phyloP scores from a whole-genome alignment of 2,797 vertebrate genomes.

The Limosa lapponica region DNA sequence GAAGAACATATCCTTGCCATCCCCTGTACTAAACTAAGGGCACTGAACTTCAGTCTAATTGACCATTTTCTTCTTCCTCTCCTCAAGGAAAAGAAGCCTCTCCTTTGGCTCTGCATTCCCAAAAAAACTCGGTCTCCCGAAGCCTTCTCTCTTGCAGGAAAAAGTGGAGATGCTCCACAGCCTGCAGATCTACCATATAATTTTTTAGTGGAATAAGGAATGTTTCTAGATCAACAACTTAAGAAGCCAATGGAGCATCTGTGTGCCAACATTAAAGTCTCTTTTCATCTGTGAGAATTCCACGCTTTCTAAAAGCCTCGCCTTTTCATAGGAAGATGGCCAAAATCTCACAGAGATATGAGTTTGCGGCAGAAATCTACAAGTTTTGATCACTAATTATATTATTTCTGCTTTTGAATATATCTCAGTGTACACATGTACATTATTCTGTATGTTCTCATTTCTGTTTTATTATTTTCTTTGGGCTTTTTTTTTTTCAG shows the following conservation, averaged over 20 bases:
- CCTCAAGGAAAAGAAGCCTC: not conserved
- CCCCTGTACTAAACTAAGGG: not conserved
- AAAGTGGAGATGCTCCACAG: not conserved
- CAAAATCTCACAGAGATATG: slow-evolving; percentile 17
- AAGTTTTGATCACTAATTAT: slow-evolving; percentile 12
- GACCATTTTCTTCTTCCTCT: not conserved
- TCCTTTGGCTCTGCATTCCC: not conserved
- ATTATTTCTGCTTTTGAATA: slow-evolving; percentile 20
- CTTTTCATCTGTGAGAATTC: slow-evolving; percentile 25
- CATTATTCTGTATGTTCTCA: not conserved
- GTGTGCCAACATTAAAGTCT: slow-evolving; percentile 27
- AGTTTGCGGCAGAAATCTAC: slow-evolving; percentile 6
- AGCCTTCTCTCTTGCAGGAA: not conserved
- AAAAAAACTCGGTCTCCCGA: not conserved
- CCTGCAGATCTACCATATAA: not conserved
- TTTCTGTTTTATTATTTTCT: slow-evolving; percentile 11
- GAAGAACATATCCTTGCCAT: not conserved
- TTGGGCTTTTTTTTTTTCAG: not conserved
- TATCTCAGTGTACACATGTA: not conserved
- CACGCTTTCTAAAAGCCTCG: slow-evolving; percentile 19
- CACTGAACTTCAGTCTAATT: not conserved
- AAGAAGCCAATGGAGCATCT: slow-evolving; percentile 17
- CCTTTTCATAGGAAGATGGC: slow-evolving; percentile 26
- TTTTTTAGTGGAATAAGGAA: slow-evolving; percentile 1
- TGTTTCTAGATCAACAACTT: slow-evolving; percentile 43